Evolutionary conservation across 2,888 invertebrate species (phyloP), one percentile per base, ranked within the genome.

Genomic region (Eulithis prunata): DNA sequence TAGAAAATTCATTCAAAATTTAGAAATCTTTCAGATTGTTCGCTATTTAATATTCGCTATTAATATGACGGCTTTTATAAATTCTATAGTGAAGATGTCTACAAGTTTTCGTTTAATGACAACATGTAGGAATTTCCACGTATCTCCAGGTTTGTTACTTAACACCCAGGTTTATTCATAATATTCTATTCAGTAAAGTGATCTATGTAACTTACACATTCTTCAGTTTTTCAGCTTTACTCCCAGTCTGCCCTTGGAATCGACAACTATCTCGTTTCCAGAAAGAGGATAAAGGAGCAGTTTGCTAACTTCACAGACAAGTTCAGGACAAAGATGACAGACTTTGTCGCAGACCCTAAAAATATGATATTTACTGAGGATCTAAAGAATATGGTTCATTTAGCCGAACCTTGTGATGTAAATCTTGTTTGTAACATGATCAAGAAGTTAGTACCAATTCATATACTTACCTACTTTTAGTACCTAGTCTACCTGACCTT

Each of bases 351-450:
- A 3, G 89, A 94, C 13, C 85, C 94, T 0, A 94, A 94, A 69
- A 94, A 94, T 73, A 95, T 97, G 94, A 94, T 97, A 71, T 97
- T 97, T 78, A 97, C 97, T 6, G 97, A 97, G 88, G 97, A 97
- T 86, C 88, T 97, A 11, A 97, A 97, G 84, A 96, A 96, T 81
- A 96, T 97, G 95, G 82, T 96, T 4, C 96, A 97, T 79, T 83
- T 97, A 60, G 94, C 94, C 3, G 94, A 96, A 67, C 94, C 93
- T 38, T 83, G 91, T 10, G 97, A 97, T 81, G 72, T 96, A 12
- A 87, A 95, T 7, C 86, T 97, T 14, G 81, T 96, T 1, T 76
- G 93, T 8, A 91, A 94, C 75, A 97, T 97, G 97, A 88, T 97
- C 71, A 94, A 94, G 83, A 96, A 95, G 95, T 96, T 89, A 85